phyloP scores from a whole-genome alignment of 2,113 vertebrate genomes.

The Aegithalos caudatus region DNA sequence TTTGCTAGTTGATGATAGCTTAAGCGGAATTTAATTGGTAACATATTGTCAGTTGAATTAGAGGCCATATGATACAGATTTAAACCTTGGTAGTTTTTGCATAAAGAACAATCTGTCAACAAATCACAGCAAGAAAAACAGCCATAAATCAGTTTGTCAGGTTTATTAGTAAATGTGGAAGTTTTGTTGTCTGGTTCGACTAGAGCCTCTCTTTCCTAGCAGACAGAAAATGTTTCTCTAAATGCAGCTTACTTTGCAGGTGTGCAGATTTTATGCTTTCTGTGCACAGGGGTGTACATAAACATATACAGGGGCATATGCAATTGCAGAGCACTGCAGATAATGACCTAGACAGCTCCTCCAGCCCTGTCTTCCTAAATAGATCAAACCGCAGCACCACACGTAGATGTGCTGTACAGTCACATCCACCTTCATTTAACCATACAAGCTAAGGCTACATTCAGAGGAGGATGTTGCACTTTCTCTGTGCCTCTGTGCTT shows the following conservation, averaged over 20 bases:
- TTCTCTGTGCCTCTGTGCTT: neutral
- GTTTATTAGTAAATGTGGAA: slow-evolving; percentile 72
- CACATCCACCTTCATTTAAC: neutral
- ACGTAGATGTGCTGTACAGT: fast-evolving
- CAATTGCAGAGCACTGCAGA: neutral
- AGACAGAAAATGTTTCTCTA: slow-evolving; percentile 34
- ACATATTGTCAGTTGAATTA: slow-evolving; percentile 78
- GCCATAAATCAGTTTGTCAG: slow-evolving; percentile 74
- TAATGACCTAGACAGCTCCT: neutral
- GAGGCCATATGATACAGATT: slow-evolving; percentile 79
- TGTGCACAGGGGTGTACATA: neutral
- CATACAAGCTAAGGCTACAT: neutral
- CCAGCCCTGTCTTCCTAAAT: neutral
- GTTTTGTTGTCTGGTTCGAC: slow-evolving; percentile 51
- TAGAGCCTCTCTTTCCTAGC: slow-evolving; percentile 28
- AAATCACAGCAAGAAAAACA: slow-evolving; percentile 64
- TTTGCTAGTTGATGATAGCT: slow-evolving; percentile 71
- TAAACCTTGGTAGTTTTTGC: slow-evolving; percentile 78
- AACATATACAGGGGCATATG: neutral
- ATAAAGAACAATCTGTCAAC: slow-evolving; percentile 78
- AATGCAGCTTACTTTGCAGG: slow-evolving; percentile 34
- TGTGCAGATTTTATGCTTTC: neutral
- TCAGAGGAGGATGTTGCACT: neutral
- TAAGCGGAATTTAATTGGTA: slow-evolving; percentile 79
- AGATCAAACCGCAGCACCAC: neutral